Conservation (phyloP, 2,888 invertebrate genomes). For the Atrina japonica region DNA sequence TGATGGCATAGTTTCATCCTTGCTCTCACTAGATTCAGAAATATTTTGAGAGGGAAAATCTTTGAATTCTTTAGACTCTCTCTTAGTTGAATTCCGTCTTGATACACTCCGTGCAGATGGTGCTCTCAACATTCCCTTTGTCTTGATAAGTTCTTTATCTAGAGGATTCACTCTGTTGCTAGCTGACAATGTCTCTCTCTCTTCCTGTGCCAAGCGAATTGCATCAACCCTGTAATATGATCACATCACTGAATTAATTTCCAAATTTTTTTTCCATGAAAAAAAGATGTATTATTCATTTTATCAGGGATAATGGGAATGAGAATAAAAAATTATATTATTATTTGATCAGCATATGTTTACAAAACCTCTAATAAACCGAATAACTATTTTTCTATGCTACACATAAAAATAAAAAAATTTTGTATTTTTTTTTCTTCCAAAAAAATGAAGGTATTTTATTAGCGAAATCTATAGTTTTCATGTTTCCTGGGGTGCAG, state of each 20-base stretch:
- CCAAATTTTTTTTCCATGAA: not conserved
- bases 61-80: slow-evolving; percentile 53
- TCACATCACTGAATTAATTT: not conserved
- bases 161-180: slow-evolving; percentile 71
- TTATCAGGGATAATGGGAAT: no score
- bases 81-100: slow-evolving; percentile 39
- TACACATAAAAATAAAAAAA: not conserved
- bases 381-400: no score
- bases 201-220: slow-evolving; percentile 69
- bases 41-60: slow-evolving; percentile 20
- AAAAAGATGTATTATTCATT: no score
- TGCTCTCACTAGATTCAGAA: not conserved
- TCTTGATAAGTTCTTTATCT: slow-evolving; percentile 73
- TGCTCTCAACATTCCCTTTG: slow-evolving; percentile 69
- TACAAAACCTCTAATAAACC: no score
- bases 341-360: no score
- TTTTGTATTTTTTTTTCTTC: no score
- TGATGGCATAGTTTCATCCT: not conserved
- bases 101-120: slow-evolving; percentile 57
- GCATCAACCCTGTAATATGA: slow-evolving; percentile 66
- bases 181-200: slow-evolving; percentile 59
- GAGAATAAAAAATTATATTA: no score
- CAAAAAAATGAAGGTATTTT: no score
- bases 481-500: no score
- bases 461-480: no score